Percentiles rank a stretch among this genome's conserved stretches.
Evolutionary conservation across 2,113 vertebrate genomes (phyloP).

Genomic region (Conger conger): DNA sequence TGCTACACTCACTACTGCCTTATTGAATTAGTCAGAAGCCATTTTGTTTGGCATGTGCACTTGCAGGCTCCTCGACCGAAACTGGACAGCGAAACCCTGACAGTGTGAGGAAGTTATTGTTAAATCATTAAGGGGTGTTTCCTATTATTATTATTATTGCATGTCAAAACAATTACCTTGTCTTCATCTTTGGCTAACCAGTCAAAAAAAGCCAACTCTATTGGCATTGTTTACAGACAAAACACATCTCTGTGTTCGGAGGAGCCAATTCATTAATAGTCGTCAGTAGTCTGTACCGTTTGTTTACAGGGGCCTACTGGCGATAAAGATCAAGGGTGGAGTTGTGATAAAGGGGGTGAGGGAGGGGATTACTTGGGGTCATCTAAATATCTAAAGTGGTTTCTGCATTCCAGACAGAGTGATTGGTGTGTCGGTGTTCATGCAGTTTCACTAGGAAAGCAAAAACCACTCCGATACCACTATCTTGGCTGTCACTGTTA

Average conservation of each 20-base stretch:
- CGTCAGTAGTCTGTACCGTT: conserved; percentile 49
- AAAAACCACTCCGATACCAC: background rate
- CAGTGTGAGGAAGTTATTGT: no score
- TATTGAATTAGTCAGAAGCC: background rate
- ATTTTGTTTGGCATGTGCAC: background rate
- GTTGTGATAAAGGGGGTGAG: background rate
- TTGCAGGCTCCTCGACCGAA: no score
- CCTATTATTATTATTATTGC: conserved; percentile 3
- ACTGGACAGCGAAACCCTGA: no score
- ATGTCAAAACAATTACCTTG: conserved; percentile 43
- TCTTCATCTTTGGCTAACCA: conserved; percentile 45
- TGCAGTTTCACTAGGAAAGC: background rate
- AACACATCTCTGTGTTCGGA: conserved; percentile 46
- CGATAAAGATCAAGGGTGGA: background rate
- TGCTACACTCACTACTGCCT: background rate
- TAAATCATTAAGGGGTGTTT: no score
- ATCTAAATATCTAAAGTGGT: background rate
- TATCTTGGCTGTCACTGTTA: background rate
- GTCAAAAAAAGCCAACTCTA: conserved; percentile 44
- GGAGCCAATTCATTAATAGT: conserved; percentile 56
- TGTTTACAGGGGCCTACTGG: conserved; percentile 43
- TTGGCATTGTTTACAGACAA: conserved; percentile 57
- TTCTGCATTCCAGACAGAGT: background rate
- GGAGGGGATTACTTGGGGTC: no score
- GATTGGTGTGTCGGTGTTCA: background rate